Percentiles rank a stretch among this genome's conserved stretches.
Conservation (phyloP, 1,140 invertebrate species). For the Sitodiplosis mosellana region DNA sequence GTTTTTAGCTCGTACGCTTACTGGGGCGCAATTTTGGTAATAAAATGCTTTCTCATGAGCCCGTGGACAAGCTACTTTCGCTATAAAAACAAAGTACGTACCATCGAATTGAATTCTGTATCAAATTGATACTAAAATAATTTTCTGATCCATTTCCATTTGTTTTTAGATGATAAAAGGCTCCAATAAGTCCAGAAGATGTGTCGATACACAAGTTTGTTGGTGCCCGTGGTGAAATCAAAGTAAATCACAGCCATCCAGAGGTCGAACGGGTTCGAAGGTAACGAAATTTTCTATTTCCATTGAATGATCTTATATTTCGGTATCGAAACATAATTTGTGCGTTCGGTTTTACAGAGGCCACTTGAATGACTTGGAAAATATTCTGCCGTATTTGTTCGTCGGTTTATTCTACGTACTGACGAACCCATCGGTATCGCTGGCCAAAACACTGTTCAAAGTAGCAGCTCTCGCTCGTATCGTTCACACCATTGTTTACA, state of each 20-base stretch:
- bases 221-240: slow-evolving; percentile 9
- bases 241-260: slow-evolving; percentile 29
- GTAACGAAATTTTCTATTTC: slow-evolving; percentile 5
- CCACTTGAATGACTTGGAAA: slow-evolving; percentile 52
- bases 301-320: too few species aligned
- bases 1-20: too few species aligned
- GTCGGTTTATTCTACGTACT: slow-evolving; percentile 36
- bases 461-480: slow-evolving; percentile 34
- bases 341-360: slow-evolving; percentile 37
- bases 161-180: too few species aligned
- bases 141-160: too few species aligned
- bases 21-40: too few species aligned
- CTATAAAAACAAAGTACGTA: slow-evolving; percentile 18
- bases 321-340: too few species aligned
- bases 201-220: too few species aligned
- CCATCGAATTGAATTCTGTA: too few species aligned
- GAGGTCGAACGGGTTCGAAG: slow-evolving; percentile 35
- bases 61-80: slow-evolving; percentile 31
- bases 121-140: too few species aligned
- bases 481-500: slow-evolving; percentile 39
- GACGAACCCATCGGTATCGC: slow-evolving; percentile 29
- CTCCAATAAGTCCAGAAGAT: too few species aligned
- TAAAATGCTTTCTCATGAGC: too few species aligned
- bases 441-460: slow-evolving; percentile 35
- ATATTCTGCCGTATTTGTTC: slow-evolving; percentile 40